A percentile compares a stretch with the other conserved stretches of the same genome.
Evolutionary conservation across 2,888 invertebrate genomes (phyloP).

Genomic region (Oxyteleia sp.): DNA sequence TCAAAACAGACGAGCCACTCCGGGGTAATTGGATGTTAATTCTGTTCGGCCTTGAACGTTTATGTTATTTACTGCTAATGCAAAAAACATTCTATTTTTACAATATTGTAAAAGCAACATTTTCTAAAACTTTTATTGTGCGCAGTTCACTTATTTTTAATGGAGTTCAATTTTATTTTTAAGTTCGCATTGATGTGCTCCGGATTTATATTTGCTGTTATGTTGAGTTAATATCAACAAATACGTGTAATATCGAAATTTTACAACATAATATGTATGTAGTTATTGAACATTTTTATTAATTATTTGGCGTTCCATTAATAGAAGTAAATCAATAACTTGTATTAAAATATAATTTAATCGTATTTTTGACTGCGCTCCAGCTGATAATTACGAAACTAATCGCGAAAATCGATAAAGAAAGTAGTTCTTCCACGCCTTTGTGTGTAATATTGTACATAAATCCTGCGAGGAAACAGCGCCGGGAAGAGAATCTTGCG

Average conservation of each 20-base stretch:
- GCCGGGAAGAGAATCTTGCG: slow-evolving; percentile 22
- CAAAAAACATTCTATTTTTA: slow-evolving; percentile 40
- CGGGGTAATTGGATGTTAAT: slow-evolving; percentile 52
- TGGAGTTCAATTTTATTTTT: slow-evolving; percentile 8
- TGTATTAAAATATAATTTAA: too few species aligned
- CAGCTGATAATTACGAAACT: background rate
- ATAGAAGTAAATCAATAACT: too few species aligned
- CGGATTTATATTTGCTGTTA: background rate
- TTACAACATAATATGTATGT: too few species aligned
- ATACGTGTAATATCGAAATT: too few species aligned
- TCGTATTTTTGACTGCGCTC: background rate
- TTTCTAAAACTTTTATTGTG: background rate
- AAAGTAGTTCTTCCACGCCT: background rate
- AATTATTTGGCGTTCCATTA: too few species aligned
- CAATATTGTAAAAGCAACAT: slow-evolving; percentile 12
- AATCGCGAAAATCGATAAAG: background rate
- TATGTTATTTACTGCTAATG: slow-evolving; percentile 47
- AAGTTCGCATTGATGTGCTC: background rate
- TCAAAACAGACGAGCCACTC: slow-evolving; percentile 31
- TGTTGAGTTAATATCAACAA: background rate
- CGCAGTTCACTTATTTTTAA: slow-evolving; percentile 8
- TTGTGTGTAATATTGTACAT: slow-evolving; percentile 14
- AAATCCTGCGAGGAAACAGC: slow-evolving; percentile 25
- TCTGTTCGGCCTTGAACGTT: slow-evolving; percentile 37
- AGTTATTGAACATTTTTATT: too few species aligned